Conservation (phyloP, 2,797 vertebrate species). For the Chiloscyllium punctatum region DNA sequence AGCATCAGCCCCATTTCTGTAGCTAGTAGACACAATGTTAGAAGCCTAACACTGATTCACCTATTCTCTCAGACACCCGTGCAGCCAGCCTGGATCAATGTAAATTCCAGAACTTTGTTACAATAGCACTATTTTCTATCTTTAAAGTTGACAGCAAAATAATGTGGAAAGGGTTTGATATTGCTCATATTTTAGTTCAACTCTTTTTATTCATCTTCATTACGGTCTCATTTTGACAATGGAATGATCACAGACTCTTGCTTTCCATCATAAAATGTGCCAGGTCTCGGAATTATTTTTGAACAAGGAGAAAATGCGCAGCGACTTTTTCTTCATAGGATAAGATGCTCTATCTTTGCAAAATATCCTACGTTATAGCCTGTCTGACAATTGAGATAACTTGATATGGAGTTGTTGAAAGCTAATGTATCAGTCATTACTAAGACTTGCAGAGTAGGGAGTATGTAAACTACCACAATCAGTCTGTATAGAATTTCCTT, state of each 20-base stretch:
- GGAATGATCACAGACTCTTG: not conserved
- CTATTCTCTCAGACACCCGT: not conserved
- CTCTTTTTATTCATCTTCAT: not conserved
- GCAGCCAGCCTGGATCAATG: not conserved
- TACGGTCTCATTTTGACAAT: not conserved
- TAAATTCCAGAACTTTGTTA: not conserved
- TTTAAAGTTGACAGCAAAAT: not conserved
- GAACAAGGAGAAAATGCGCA: not conserved
- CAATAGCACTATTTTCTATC: not conserved
- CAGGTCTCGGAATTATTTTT: too few relatives aligned
- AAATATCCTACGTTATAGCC: not conserved
- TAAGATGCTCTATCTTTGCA: not conserved
- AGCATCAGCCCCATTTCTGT: not conserved
- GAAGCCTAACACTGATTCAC: not conserved
- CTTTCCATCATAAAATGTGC: not conserved
- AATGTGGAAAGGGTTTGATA: not conserved
- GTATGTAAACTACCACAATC: conserved; percentile 31
- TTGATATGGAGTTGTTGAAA: not conserved
- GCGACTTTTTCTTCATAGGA: not conserved
- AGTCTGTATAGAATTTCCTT: conserved; percentile 33
- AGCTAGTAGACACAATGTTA: not conserved
- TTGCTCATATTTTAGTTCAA: not conserved
- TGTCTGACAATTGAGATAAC: not conserved
- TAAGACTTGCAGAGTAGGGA: conserved; percentile 15
- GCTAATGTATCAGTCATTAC: conserved; percentile 28